Percentiles rank a stretch among this genome's conserved stretches.
phyloP scores from a whole-genome alignment of 2,888 invertebrate species.

The Mesorhabditis spiculigera region DNA sequence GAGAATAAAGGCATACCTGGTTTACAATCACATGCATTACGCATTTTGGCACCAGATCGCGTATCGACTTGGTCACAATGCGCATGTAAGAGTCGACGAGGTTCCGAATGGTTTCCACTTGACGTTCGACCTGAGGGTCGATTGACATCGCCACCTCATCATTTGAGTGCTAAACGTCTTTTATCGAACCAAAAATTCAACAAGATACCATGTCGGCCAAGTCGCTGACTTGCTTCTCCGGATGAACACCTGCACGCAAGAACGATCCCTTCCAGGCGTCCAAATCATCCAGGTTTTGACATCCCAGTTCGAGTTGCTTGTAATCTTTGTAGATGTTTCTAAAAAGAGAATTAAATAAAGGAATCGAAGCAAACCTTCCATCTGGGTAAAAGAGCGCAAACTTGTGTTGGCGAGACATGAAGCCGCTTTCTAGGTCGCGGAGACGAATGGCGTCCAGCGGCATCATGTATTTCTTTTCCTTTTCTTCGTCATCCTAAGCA shows the following conservation, averaged over 20 bases:
- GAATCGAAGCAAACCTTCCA: conserved; percentile 76
- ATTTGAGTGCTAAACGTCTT: background rate
- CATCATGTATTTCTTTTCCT: conserved; percentile 98
- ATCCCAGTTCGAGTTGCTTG: conserved; percentile 94
- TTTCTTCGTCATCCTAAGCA: conserved; percentile 83
- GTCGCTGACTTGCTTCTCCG: conserved; percentile 72
- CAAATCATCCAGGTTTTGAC: conserved; percentile 71
- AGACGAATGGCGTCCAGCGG: conserved; percentile 92
- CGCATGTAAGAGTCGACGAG: conserved; percentile 99
- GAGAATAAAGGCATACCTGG: conserved; percentile 83
- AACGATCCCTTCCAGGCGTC: conserved; percentile 98
- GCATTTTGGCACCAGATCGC: conserved; percentile 95
- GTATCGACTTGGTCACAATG: conserved; percentile 94
- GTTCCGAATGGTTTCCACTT: conserved; percentile 94
- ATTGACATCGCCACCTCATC: conserved; percentile 59
- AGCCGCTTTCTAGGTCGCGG: conserved; percentile 91
- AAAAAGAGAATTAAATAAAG: background rate
- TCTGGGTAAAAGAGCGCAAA: conserved; percentile 97
- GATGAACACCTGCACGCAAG: conserved; percentile 95
- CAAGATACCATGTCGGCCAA: background rate
- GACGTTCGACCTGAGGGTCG: conserved; percentile 69
- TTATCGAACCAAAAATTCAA: too few species aligned
- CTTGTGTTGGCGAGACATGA: conserved; percentile 86
- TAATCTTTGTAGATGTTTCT: conserved; percentile 78
- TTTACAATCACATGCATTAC: conserved; percentile 98